Evolutionary conservation across 2,888 invertebrate species (phyloP).

Genomic region (Stictocephala bisonia): DNA sequence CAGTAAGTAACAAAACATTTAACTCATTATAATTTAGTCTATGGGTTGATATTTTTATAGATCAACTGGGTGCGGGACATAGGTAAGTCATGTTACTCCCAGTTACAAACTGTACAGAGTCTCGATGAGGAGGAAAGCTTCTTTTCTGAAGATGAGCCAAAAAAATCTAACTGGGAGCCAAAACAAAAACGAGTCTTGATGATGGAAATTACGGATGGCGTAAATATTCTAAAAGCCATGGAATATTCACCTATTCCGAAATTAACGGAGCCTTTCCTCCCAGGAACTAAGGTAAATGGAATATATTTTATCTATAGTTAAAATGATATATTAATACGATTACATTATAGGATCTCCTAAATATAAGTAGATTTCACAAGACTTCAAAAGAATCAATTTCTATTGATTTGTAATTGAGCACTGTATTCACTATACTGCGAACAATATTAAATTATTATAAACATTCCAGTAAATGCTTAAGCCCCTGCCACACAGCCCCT

Average conservation of each 20-base stretch:
- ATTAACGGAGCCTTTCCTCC: slow-evolving; percentile 56
- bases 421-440: too few relatives aligned
- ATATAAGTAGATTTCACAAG: too few relatives aligned
- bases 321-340: too few relatives aligned
- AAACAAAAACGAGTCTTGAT: slow-evolving; percentile 54
- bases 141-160: slow-evolving; percentile 44
- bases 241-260: slow-evolving; percentile 57
- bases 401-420: too few relatives aligned
- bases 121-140: slow-evolving; percentile 52
- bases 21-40: background rate
- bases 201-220: slow-evolving; percentile 59
- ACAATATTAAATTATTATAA: too few relatives aligned
- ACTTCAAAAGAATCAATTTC: too few relatives aligned
- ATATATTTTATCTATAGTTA: background rate
- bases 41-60: slow-evolving; percentile 44
- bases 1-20: too few relatives aligned
- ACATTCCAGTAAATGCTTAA: too few relatives aligned
- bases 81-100: slow-evolving; percentile 58
- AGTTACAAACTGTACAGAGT: slow-evolving; percentile 54
- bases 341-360: too few relatives aligned
- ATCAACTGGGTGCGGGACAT: slow-evolving; percentile 56
- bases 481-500: too few relatives aligned
- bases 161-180: slow-evolving; percentile 52
- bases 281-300: slow-evolving; percentile 59
- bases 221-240: slow-evolving; percentile 56